These are phyloP conservation scores for Ptychadena robeensis DNA, from an alignment of 2,797 vertebrate genomes.

Conservation along the genomic window DNA sequence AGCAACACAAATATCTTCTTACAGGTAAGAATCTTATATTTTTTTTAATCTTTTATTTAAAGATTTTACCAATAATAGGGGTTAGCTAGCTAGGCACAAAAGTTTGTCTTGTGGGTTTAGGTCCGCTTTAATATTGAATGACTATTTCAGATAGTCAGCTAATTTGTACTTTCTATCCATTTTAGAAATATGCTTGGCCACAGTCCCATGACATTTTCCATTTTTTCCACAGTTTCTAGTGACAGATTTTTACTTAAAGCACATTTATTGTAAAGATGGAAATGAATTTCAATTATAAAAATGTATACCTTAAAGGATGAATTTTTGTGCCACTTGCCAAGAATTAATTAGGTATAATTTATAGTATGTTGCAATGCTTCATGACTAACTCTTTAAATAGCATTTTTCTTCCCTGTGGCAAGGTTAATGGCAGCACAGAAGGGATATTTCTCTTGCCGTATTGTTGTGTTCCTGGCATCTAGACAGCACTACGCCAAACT, in stretches of 20 bases:
- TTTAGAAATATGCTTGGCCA: slow-evolving; percentile 41
- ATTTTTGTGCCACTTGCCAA: slow-evolving; percentile 41
- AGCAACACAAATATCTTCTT: too few relatives aligned
- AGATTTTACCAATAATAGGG: too few relatives aligned
- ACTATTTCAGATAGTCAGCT: background rate
- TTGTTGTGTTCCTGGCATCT: slow-evolving; percentile 17
- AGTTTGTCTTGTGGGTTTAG: too few relatives aligned
- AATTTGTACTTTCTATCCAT: slow-evolving; percentile 7
- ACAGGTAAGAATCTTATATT: too few relatives aligned
- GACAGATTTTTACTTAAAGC: slow-evolving; percentile 23
- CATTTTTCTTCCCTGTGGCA: slow-evolving; percentile 39
- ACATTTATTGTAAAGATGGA: slow-evolving; percentile 34
- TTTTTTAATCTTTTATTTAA: too few relatives aligned
- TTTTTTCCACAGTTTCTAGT: slow-evolving; percentile 21
- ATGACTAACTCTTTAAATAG: slow-evolving; percentile 38
- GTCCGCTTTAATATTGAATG: slow-evolving; percentile 11
- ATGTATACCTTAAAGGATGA: slow-evolving; percentile 50
- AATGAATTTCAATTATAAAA: slow-evolving; percentile 41
- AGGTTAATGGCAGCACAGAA: slow-evolving; percentile 33
- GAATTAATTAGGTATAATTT: slow-evolving; percentile 52
- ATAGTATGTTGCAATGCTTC: slow-evolving; percentile 15
- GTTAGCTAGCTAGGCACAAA: too few relatives aligned
- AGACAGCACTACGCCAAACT: background rate
- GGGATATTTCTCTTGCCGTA: slow-evolving; percentile 23
- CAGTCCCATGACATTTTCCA: slow-evolving; percentile 16